A percentile compares a stretch with the other conserved stretches of the same genome.
phyloP scores from a whole-genome alignment of 1,140 invertebrate species.

The Armadillidium nasatum region DNA sequence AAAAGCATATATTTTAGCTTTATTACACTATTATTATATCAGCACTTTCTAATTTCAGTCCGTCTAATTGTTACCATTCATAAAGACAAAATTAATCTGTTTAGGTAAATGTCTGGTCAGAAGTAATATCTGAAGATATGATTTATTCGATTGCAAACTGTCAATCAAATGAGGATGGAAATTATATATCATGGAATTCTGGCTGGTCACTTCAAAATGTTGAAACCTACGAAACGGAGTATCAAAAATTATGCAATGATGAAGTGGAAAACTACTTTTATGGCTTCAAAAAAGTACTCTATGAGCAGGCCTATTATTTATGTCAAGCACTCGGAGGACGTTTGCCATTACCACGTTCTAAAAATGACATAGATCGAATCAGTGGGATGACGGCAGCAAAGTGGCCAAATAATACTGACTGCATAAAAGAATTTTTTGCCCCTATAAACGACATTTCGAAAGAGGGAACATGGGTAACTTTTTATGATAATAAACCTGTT shows the following conservation, averaged over 20 bases:
- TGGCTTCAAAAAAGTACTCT: neutral
- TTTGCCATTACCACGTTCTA: neutral
- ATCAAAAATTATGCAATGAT: neutral
- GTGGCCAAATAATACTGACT: too few species aligned
- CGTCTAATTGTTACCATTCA: too few species aligned
- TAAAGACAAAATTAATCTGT: too few species aligned
- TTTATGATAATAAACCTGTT: neutral
- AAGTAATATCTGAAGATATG: too few species aligned
- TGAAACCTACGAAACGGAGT: neutral
- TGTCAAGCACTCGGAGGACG: conserved; percentile 21
- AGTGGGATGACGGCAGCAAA: neutral
- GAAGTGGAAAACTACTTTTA: neutral
- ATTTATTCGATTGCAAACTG: too few species aligned
- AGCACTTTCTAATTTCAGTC: too few species aligned
- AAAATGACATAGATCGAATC: too few species aligned
- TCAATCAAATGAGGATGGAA: neutral
- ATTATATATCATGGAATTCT: conserved; percentile 23
- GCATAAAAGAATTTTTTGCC: too few species aligned
- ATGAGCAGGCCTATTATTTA: conserved; percentile 7
- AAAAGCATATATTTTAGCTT: too few species aligned
- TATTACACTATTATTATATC: too few species aligned
- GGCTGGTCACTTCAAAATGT: conserved; percentile 1
- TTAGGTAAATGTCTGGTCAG: too few species aligned
- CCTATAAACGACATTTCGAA: neutral
- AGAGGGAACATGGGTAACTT: conserved; percentile 9